Evolutionary conservation across 2,797 vertebrate species (phyloP).

Genomic region (Tapirus indicus): DNA sequence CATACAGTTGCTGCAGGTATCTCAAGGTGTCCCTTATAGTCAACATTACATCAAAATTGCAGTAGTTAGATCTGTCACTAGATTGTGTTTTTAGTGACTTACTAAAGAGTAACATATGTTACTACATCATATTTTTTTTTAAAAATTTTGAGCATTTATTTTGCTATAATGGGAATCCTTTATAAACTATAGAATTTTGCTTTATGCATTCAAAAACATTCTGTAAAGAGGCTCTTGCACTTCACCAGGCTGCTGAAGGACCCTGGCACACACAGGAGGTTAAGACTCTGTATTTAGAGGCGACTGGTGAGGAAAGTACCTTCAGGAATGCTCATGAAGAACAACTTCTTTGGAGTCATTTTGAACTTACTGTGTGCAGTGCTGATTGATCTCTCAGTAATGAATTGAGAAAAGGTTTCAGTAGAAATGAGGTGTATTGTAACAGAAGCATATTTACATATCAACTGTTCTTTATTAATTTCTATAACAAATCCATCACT

Average conservation of each 20-base stretch:
- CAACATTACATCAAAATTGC: background rate
- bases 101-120: background rate
- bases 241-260: background rate
- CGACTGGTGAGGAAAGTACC: background rate
- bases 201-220: background rate
- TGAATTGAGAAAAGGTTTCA: background rate
- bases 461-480: slow-evolving; percentile 67
- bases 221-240: background rate
- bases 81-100: background rate
- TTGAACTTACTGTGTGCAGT: background rate
- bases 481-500: slow-evolving; percentile 14
- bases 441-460: slow-evolving; percentile 56
- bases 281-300: background rate
- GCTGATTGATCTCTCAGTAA: slow-evolving; percentile 18
- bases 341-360: slow-evolving; percentile 31
- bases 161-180: background rate
- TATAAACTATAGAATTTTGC: background rate
- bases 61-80: background rate
- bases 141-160: slow-evolving; percentile 2
- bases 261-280: background rate
- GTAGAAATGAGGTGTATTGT: slow-evolving; percentile 15
- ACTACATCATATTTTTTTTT: background rate
- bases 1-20: background rate
- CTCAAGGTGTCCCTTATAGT: background rate
- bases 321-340: background rate